Base-by-base conservation (phyloP, 1,140 invertebrate genomes). In the Andricus grossulariae region DNA sequence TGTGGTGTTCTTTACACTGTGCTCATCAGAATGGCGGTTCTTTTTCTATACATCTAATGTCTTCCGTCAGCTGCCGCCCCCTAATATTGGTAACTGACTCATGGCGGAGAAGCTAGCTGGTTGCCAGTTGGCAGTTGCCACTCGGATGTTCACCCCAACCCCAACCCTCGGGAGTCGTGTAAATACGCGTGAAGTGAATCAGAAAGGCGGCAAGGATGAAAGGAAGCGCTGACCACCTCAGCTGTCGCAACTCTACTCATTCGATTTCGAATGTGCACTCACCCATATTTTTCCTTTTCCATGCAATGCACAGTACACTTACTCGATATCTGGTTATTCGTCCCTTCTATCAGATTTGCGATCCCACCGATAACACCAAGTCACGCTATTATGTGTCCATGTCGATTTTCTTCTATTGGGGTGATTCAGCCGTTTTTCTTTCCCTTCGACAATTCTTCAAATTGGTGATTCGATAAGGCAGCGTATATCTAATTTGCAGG, bases 151-250 rank as follows among this genome's bases (percentile, higher is more conserved):
- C n/a, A 19, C 6, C 18, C 52, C 18, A n/a, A 66, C 60, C 60
- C 32, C 72, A 74, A 73, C 75, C 79, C 73, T 70, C 51, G 45
- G 19, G 19, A 52, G 72, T 66, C 76, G 72, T 73, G 79, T 81
- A 83, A 83, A 81, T 80, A 80, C 77, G 82, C 79, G 82, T 81
- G 82, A 83, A 83, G 82, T 76, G 82, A 78, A 80, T 82, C 78
- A 77, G 76, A 83, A 77, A 70, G 76, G 76, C 82, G 83, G 83
- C 75, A 71, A 76, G 80, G 80, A 82, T 84, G 73, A 84, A 84
- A 82, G 83, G 66, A 45, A 70, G 50, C 50, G 72, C 75, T 79
- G 72, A 74, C 77, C 75, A 73, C 66, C 75, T 81, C 81, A 66
- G 76, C 54, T 82, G 79, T 80, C 78, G 75, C 71, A 54, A 72